These are phyloP conservation scores for Magallana angulata DNA, from an alignment of 1,140 invertebrate species.

Conservation along the genomic window DNA sequence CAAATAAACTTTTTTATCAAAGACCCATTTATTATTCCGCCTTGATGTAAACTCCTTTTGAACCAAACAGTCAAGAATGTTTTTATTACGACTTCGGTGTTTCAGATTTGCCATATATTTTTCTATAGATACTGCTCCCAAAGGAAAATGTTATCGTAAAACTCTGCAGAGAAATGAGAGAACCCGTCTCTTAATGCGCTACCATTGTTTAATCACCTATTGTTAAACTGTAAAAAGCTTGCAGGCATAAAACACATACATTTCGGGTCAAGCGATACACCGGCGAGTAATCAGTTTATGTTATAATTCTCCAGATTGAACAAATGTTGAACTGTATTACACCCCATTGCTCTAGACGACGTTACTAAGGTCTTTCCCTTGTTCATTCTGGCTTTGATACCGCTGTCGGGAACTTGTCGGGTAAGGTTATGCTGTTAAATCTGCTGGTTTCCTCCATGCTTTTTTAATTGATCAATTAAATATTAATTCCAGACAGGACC, in stretches of 20 bases:
- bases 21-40: constrained; percentile 20
- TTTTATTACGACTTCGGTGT: neutral
- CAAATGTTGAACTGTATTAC: constrained; percentile 33
- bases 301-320: constrained; percentile 28
- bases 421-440: neutral
- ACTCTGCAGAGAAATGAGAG: neutral
- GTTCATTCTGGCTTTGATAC: neutral
- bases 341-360: constrained; percentile 6
- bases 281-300: constrained; percentile 19
- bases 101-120: constrained; percentile 17
- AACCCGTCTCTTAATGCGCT: neutral
- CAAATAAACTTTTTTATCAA: constrained; percentile 35
- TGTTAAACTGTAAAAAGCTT: constrained; percentile 26
- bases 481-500: neutral
- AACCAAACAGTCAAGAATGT: neutral
- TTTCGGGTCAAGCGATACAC: constrained; percentile 26
- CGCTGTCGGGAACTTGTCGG: constrained; percentile 16
- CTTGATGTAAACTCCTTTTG: neutral
- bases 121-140: constrained; percentile 19
- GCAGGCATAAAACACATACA: neutral
- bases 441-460: neutral
- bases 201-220: constrained; percentile 24
- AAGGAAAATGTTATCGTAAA: constrained; percentile 33
- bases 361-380: neutral
- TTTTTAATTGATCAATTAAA: neutral